Evolutionary conservation across 2,113 vertebrate genomes (phyloP).

Genomic region (Leucoraja erinaceus): DNA sequence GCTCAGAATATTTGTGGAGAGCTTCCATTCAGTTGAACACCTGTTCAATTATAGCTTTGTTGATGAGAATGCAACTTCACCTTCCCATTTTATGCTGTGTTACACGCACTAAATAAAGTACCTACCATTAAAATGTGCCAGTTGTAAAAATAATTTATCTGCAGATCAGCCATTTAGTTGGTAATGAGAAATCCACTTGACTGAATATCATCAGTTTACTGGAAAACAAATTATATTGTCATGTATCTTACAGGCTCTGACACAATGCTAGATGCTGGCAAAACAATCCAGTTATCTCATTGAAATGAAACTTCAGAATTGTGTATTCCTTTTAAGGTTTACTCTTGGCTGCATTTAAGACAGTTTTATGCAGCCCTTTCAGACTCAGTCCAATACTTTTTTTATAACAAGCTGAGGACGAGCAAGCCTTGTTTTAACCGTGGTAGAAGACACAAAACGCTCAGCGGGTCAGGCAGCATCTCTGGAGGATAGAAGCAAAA

Average conservation of each 20-base stretch:
- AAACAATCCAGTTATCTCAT: slow-evolving; percentile 30
- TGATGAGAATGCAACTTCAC: slow-evolving; percentile 6
- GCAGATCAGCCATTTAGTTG: slow-evolving; percentile 32
- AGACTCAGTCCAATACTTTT: not conserved
- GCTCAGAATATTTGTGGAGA: not conserved
- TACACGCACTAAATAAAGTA: slow-evolving; percentile 20
- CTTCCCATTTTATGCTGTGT: slow-evolving; percentile 21
- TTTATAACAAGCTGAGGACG: not conserved
- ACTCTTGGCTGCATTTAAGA: slow-evolving; percentile 28
- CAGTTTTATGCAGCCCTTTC: slow-evolving; percentile 17
- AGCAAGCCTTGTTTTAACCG: not conserved
- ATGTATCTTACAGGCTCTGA: slow-evolving; percentile 23
- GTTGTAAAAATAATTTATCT: slow-evolving; percentile 36
- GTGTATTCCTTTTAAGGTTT: not conserved
- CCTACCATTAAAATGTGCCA: slow-evolving; percentile 29
- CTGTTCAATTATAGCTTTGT: slow-evolving; percentile 17
- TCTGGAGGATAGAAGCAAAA: too few species aligned
- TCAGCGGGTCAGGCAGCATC: too few species aligned
- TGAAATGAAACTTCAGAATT: slow-evolving; percentile 33
- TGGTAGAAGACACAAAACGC: too few species aligned
- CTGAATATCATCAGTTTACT: slow-evolving; percentile 34
- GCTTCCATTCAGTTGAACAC: not conserved
- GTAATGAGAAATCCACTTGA: slow-evolving; percentile 36
- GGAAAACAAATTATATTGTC: slow-evolving; percentile 36
- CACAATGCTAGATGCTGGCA: not conserved